Evolutionary conservation across 2,113 vertebrate genomes (phyloP).

Genomic region (Takifugu flavidus): DNA sequence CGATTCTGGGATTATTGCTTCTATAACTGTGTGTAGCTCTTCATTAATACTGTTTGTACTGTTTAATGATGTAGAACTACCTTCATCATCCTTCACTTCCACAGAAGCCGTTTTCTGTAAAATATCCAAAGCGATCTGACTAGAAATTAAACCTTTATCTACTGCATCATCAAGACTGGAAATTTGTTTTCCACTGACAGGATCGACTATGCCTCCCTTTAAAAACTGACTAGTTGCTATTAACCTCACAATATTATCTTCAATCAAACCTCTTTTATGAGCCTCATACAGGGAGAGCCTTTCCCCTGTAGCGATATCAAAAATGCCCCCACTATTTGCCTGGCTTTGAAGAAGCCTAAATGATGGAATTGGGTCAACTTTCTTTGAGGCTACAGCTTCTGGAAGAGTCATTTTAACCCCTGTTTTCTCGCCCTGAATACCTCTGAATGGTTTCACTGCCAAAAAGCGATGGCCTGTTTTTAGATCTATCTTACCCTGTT

Average conservation of each 20-base stretch:
- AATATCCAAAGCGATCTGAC: slow-evolving; percentile 69
- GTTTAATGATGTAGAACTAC: slow-evolving; percentile 41
- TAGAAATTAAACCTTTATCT: slow-evolving; percentile 69
- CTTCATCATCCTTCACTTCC: slow-evolving; percentile 18
- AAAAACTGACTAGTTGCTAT: slow-evolving; percentile 79
- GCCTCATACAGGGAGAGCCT: slow-evolving; percentile 77
- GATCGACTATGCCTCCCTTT: slow-evolving; percentile 79
- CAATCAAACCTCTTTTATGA: slow-evolving; percentile 72
- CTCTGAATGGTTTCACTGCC: slow-evolving; percentile 81
- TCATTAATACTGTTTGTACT: slow-evolving; percentile 29
- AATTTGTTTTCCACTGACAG: slow-evolving; percentile 66
- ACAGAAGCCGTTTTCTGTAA: slow-evolving; percentile 27
- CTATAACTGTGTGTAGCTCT: neutral
- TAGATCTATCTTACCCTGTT: slow-evolving; percentile 86
- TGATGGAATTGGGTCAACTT: slow-evolving; percentile 75
- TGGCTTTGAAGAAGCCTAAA: slow-evolving; percentile 83
- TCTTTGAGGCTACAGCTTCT: slow-evolving; percentile 73
- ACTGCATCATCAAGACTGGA: slow-evolving; percentile 73
- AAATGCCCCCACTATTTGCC: slow-evolving; percentile 81
- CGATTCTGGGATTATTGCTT: slow-evolving; percentile 30
- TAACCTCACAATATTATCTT: slow-evolving; percentile 73
- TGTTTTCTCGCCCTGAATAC: slow-evolving; percentile 67
- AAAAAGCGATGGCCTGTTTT: slow-evolving; percentile 88
- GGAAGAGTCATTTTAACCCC: slow-evolving; percentile 60
- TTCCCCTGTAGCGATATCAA: slow-evolving; percentile 77